These are phyloP conservation scores for Centropus unirufus DNA, from an alignment of 2,113 vertebrate genomes.

Conservation along the genomic window DNA sequence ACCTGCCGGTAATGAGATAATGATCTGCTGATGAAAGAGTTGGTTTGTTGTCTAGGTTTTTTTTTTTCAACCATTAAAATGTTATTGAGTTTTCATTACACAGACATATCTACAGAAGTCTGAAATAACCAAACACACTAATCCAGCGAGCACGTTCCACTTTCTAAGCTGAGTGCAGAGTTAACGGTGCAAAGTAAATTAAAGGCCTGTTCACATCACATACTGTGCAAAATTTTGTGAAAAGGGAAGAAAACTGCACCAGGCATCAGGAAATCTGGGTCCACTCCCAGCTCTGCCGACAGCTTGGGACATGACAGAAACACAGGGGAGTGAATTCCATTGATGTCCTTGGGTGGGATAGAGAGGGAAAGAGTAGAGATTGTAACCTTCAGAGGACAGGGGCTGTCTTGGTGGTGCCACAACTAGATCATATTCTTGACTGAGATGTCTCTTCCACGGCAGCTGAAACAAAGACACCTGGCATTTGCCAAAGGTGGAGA, in stretches of 20 bases:
- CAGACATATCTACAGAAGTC: neutral
- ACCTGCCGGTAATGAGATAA: constrained; percentile 33
- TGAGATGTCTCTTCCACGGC: neutral
- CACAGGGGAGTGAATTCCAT: neutral
- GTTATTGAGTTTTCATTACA: constrained; percentile 30
- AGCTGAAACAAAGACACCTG: neutral
- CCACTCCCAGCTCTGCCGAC: neutral
- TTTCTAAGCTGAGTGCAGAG: neutral
- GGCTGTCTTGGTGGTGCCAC: neutral
- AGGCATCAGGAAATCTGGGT: neutral
- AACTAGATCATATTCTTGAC: neutral
- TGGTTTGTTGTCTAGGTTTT: neutral
- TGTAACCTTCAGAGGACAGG: too few species aligned
- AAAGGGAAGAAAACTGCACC: fast-evolving
- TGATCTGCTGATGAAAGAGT: constrained; percentile 32
- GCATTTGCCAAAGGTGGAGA: neutral
- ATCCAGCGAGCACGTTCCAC: neutral
- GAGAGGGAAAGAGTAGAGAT: neutral
- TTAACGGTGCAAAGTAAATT: neutral
- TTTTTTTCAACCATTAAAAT: neutral
- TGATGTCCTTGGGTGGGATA: neutral
- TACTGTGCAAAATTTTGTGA: fast-evolving
- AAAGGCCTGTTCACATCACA: neutral
- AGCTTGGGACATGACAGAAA: neutral
- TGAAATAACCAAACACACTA: neutral